Percentiles rank a stretch among this genome's conserved stretches.
Conservation (phyloP, 2,888 invertebrate species). For the Drosophila paramelanica region DNA sequence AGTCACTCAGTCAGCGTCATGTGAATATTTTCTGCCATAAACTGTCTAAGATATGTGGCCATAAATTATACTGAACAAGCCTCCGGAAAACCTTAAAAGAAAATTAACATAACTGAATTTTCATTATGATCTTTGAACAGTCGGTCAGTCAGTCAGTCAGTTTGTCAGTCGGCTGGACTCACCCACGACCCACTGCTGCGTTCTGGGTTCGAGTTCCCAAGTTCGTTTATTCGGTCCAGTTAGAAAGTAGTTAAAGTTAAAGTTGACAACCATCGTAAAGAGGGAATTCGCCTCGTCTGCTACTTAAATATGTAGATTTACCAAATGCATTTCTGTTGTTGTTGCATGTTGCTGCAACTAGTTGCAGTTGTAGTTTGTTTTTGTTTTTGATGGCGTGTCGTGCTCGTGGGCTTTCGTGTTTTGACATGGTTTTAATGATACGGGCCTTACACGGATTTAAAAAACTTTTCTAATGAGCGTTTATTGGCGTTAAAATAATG, state of each 20-base stretch:
- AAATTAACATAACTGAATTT: constrained; percentile 75
- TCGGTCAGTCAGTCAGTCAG: constrained; percentile 9
- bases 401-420: constrained; percentile 43
- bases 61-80: constrained; percentile 56
- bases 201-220: constrained; percentile 21
- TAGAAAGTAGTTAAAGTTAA: constrained; percentile 73
- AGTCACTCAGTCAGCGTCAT: constrained; percentile 43
- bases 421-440: constrained; percentile 72
- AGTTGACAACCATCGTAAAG: constrained; percentile 57
- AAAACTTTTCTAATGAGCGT: constrained; percentile 62
- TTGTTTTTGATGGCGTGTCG: constrained; percentile 34
- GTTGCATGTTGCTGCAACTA: constrained; percentile 17
- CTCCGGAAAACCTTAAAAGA: constrained; percentile 23
- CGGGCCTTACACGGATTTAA: constrained; percentile 13
- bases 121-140: constrained; percentile 54
- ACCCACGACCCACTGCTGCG: constrained; percentile 72
- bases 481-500: constrained; percentile 39
- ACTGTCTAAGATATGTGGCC: constrained; percentile 66
- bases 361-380: constrained; percentile 7
- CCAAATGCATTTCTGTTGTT: constrained; percentile 74
- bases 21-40: constrained; percentile 67
- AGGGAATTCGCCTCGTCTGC: constrained; percentile 36
- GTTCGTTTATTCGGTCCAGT: constrained; percentile 45
- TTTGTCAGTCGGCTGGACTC: constrained; percentile 31
- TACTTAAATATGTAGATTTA: constrained; percentile 71